Conservation (phyloP, 2,113 vertebrate species). For the Rhea pennata region DNA sequence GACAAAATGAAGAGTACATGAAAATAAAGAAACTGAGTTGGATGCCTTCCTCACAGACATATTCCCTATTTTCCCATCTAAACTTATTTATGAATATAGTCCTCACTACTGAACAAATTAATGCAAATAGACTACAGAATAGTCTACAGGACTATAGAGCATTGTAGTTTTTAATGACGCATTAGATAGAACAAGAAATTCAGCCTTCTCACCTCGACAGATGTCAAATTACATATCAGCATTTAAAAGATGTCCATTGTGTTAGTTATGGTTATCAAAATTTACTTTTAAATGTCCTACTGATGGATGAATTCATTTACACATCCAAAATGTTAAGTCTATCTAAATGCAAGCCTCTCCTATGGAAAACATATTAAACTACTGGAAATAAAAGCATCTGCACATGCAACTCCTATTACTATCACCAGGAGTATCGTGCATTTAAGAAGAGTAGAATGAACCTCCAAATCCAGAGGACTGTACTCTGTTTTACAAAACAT, state of each 20-base stretch:
- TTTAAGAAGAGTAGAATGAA: constrained; percentile 4
- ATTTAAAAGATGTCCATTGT: not conserved
- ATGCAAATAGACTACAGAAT: not conserved
- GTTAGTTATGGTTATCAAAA: constrained; percentile 13
- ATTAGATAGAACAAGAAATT: constrained; percentile 23
- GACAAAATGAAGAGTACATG: constrained; percentile 43
- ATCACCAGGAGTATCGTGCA: constrained; percentile 44
- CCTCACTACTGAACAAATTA: constrained; percentile 20
- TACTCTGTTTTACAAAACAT: not conserved
- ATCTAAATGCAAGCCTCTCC: constrained; percentile 35
- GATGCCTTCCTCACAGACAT: constrained; percentile 40
- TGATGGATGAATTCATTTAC: not conserved
- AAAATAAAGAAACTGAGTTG: constrained; percentile 5
- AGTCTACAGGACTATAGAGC: not conserved
- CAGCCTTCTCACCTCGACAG: not conserved
- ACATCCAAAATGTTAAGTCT: constrained; percentile 17
- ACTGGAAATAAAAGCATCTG: constrained; percentile 46
- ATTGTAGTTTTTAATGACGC: not conserved
- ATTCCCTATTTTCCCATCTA: constrained; percentile 20
- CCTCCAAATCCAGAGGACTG: constrained; percentile 21
- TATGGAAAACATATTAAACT: constrained; percentile 4
- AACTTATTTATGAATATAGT: not conserved
- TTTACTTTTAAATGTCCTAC: constrained; percentile 19
- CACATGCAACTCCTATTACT: constrained; percentile 46
- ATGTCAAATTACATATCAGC: not conserved